Evolutionary conservation across 2,113 vertebrate species (phyloP).

Genomic region (Oceanites oceanicus): DNA sequence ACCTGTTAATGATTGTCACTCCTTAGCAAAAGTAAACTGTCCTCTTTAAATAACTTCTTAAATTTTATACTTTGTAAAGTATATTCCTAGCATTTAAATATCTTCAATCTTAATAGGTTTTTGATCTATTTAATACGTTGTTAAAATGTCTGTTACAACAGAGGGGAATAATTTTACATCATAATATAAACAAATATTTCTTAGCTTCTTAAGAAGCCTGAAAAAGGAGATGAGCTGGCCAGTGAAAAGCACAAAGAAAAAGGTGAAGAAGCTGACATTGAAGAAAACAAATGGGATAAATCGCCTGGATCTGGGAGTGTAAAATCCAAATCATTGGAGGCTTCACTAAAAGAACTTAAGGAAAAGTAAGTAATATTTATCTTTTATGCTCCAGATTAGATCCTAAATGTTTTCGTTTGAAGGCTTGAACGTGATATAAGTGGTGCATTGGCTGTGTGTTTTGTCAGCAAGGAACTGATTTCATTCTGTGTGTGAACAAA

Average conservation of each 20-base stretch:
- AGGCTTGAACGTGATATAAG: neutral
- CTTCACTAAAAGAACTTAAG: constrained; percentile 72
- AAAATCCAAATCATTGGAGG: constrained; percentile 72
- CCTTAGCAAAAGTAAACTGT: neutral
- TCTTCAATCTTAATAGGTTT: neutral
- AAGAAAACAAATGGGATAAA: constrained; percentile 85
- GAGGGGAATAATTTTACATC: neutral
- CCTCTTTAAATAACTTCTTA: neutral
- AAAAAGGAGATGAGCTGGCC: constrained; percentile 86
- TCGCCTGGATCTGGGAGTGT: constrained; percentile 62
- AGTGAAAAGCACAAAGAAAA: constrained; percentile 87
- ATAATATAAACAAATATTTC: constrained; percentile 38
- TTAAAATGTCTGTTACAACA: neutral
- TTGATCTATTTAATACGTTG: neutral
- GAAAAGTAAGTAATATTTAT: constrained; percentile 83
- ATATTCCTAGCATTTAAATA: neutral
- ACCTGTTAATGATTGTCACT: neutral
- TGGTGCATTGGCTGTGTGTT: neutral
- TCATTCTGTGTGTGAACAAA: neutral
- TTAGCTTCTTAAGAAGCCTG: constrained; percentile 95
- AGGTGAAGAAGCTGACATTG: constrained; percentile 79
- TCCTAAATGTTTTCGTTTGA: neutral
- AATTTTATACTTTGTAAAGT: neutral
- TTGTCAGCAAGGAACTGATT: neutral
- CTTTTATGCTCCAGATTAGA: neutral